A percentile compares a stretch with the other conserved stretches of the same genome.
phyloP scores from a whole-genome alignment of 1,140 invertebrate species.

The Caenorhabditis remanei region DNA sequence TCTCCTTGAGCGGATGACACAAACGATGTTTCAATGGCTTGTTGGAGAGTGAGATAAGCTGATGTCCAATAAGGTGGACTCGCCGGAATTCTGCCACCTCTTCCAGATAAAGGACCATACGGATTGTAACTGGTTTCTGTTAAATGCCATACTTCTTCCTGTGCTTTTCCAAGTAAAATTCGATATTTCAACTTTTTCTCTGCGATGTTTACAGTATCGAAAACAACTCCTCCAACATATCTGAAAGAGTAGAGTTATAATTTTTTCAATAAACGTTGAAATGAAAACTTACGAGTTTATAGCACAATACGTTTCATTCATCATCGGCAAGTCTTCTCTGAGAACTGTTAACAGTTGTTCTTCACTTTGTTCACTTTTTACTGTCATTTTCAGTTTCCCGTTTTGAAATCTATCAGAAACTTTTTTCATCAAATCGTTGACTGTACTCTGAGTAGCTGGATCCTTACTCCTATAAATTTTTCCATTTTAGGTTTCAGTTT shows the following conservation, averaged over 20 bases:
- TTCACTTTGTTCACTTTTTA: conserved; percentile 22
- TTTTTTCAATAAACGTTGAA: background rate
- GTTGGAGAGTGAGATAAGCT: conserved; percentile 38
- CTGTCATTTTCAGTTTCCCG: background rate
- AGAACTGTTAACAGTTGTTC: conserved; percentile 20
- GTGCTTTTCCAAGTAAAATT: conserved; percentile 9
- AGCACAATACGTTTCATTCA: conserved; percentile 13
- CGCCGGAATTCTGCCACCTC: conserved; percentile 42
- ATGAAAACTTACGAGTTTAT: background rate
- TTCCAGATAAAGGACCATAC: conserved; percentile 32
- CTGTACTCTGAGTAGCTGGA: background rate
- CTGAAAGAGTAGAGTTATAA: background rate
- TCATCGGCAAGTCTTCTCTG: background rate
- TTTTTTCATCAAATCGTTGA: conserved; percentile 5
- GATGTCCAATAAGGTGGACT: conserved; percentile 51
- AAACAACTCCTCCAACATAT: conserved; percentile 45
- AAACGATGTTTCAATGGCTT: conserved; percentile 52
- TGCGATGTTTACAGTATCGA: background rate
- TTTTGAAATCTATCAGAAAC: conserved; percentile 30
- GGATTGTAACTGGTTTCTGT: conserved; percentile 34
- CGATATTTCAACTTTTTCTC: conserved; percentile 2
- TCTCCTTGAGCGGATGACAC: conserved; percentile 8
- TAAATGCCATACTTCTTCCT: conserved; percentile 38
- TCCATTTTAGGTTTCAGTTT: background rate
- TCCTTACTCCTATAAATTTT: background rate